Percentiles rank a stretch among this genome's conserved stretches.
Evolutionary conservation across 2,797 vertebrate genomes (phyloP).

Genomic region (Malurus leucopterus): DNA sequence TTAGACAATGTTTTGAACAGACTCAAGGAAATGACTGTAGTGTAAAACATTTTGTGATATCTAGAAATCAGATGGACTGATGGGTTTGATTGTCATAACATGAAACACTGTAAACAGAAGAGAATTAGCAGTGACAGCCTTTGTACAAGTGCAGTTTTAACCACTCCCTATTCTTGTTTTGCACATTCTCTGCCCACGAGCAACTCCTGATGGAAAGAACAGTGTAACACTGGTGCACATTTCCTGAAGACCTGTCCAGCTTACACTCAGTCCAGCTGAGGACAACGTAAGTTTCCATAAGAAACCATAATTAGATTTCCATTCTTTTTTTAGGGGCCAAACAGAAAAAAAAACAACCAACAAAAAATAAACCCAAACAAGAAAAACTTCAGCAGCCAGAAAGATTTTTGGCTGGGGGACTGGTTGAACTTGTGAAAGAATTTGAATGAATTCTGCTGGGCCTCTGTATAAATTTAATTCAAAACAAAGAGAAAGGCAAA

Average conservation of each 20-base stretch:
- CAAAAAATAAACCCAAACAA: neutral
- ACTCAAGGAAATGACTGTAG: neutral
- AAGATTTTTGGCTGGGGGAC: neutral
- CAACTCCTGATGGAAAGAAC: neutral
- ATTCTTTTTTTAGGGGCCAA: neutral
- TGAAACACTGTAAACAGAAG: neutral
- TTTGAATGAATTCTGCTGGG: conserved; percentile 16
- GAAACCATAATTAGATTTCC: neutral
- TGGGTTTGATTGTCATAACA: neutral
- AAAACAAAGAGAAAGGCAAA: conserved; percentile 49
- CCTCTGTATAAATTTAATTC: neutral
- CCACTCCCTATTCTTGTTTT: conserved; percentile 50
- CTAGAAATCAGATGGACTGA: neutral
- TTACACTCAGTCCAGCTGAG: neutral
- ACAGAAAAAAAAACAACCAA: neutral
- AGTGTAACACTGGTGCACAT: neutral
- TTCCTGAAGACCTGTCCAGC: neutral
- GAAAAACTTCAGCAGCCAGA: neutral
- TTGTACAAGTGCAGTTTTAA: neutral
- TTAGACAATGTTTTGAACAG: neutral
- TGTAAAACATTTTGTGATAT: neutral
- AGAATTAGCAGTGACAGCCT: neutral
- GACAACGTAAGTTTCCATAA: neutral
- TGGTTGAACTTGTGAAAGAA: neutral
- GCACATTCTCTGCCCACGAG: conserved; percentile 28